phyloP scores from a whole-genome alignment of 2,113 vertebrate species.

The Platysternon megacephalum region DNA sequence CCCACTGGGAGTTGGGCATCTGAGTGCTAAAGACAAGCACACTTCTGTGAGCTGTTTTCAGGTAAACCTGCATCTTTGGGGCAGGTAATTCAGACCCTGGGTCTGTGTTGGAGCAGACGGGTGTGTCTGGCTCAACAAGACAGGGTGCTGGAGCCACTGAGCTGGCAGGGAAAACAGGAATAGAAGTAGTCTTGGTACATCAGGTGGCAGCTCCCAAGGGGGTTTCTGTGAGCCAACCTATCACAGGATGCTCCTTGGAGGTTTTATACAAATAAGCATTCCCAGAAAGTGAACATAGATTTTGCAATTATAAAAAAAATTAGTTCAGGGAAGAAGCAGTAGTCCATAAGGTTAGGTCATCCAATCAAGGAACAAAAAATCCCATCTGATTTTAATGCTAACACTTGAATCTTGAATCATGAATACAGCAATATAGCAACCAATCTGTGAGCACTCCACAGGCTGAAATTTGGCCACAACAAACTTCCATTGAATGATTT shows the following conservation, averaged over 20 bases:
- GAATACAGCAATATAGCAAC: neutral
- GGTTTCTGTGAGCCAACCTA: too few relatives aligned
- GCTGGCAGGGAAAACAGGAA: too few relatives aligned
- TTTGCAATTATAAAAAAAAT: conserved; percentile 16
- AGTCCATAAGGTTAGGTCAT: neutral
- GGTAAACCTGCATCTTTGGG: too few relatives aligned
- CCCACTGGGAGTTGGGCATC: too few relatives aligned
- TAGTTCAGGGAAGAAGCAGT: conserved; percentile 15
- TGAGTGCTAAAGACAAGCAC: too few relatives aligned
- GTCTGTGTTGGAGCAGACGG: too few relatives aligned
- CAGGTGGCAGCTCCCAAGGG: too few relatives aligned
- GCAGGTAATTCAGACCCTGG: too few relatives aligned
- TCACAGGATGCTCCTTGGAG: conserved; percentile 31
- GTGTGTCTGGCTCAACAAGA: too few relatives aligned
- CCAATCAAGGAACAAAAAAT: neutral
- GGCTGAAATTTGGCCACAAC: neutral
- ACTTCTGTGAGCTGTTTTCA: too few relatives aligned
- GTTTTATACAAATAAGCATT: conserved; percentile 6
- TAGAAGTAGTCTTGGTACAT: too few relatives aligned
- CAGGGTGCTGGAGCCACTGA: too few relatives aligned
- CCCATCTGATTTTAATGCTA: neutral
- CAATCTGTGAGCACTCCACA: neutral
- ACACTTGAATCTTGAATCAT: neutral
- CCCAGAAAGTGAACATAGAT: conserved; percentile 10
- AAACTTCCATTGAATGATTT: neutral